These are phyloP conservation scores for Clostera curtula DNA, from an alignment of 2,888 invertebrate species.

Conservation along the genomic window DNA sequence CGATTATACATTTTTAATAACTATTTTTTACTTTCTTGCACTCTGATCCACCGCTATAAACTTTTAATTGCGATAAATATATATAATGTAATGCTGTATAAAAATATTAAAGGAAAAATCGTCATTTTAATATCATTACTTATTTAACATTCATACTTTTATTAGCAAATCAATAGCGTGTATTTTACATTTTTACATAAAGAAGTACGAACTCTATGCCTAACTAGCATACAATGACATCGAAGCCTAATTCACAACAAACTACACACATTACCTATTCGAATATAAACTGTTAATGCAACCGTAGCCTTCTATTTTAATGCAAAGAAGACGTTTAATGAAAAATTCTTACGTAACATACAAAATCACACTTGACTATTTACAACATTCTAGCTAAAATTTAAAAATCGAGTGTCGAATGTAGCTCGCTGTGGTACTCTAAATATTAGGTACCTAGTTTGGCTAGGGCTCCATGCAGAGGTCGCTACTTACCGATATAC, in stretches of 20 bases:
- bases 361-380: conserved; percentile 70
- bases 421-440: conserved; percentile 47
- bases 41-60: conserved; percentile 73
- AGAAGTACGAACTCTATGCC: conserved; percentile 59
- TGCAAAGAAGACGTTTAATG: conserved; percentile 67
- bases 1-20: conserved; percentile 68
- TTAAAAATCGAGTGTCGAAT: conserved; percentile 45
- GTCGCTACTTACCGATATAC: conserved; percentile 46
- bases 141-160: conserved; percentile 63
- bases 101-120: conserved; percentile 74
- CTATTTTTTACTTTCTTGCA: conserved; percentile 53
- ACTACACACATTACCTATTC: conserved; percentile 67
- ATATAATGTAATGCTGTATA: conserved; percentile 73
- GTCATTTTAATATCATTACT: conserved; percentile 63
- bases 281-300: conserved; percentile 58
- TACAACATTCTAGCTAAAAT: conserved; percentile 67
- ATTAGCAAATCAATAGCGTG: conserved; percentile 63
- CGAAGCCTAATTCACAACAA: conserved; percentile 69
- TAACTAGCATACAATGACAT: conserved; percentile 67
- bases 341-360: conserved; percentile 67
- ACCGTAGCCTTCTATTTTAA: conserved; percentile 64
- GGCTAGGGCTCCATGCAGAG: conserved; percentile 63
- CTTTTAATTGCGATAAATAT: conserved; percentile 73
- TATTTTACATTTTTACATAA: conserved; percentile 74
- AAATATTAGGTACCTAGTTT: conserved; percentile 57